phyloP scores from a whole-genome alignment of 2,797 vertebrate species.

The Varecia variegata region DNA sequence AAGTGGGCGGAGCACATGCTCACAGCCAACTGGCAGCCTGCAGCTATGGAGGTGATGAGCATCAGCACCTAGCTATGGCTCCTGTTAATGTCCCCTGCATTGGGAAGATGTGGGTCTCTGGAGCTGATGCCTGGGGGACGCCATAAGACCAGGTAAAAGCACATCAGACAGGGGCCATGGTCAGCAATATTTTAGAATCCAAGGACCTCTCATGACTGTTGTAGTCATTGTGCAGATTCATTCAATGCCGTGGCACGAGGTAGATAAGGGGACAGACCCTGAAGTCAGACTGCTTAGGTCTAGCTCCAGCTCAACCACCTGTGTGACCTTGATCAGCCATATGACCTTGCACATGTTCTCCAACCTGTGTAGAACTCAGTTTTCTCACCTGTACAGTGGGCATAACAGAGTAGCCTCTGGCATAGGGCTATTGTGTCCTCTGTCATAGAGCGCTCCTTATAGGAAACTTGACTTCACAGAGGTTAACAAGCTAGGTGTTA shows the following conservation, averaged over 20 bases:
- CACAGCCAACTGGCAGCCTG: neutral
- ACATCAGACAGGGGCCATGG: fast-evolving
- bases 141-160: neutral
- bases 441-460: neutral
- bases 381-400: neutral
- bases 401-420: neutral
- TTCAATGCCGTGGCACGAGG: neutral
- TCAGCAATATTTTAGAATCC: neutral
- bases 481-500: neutral
- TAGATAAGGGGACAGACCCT: neutral
- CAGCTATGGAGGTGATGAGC: neutral
- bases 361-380: neutral
- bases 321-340: neutral
- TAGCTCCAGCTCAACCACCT: neutral
- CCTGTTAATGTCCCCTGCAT: neutral
- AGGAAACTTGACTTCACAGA: neutral
- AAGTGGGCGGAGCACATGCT: neutral
- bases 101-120: neutral
- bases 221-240: neutral
- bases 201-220: neutral
- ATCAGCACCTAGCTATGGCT: neutral
- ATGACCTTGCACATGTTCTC: neutral
- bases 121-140: neutral
- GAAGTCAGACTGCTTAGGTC: neutral
- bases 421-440: neutral